Evolutionary conservation across 2,113 vertebrate genomes (phyloP), one percentile per base, ranked within the genome.

Genomic region (Cottus gobio): DNA sequence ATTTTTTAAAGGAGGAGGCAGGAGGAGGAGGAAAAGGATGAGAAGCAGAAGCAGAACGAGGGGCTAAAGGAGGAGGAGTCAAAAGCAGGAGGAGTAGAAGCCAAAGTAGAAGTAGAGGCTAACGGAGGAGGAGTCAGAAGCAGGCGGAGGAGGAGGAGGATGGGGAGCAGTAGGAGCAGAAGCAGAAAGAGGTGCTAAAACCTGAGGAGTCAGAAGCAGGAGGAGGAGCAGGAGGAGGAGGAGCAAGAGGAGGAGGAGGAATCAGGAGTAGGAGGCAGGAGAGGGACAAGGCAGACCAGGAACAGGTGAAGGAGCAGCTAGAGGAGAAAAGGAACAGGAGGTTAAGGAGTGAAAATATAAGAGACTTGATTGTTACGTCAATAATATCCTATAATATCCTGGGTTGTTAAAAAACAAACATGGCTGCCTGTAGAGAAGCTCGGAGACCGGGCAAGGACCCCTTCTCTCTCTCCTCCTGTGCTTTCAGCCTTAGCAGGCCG

Each of bases 121-220:
- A 83, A 48, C n/a, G 13, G 46, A 48, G 46, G 16, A 48, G 44
- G 44, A 46, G 11, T 3, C 6, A 20, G 18, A 12, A 46, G 18
- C 18, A 20, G 46, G 48, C 7, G 22, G 22, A n/a, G 50, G 22
- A 20, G 50, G 50, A 48, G 42, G 65, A 76, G 75, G 84, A 52
- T n/a, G n/a, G n/a, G 50, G 22, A 52, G 22, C n/a, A 54, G n/a
- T 7, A 31, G 54, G 56, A 16, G 2, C 5, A 58, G 26, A 16
- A 60, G 12, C 24, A 54, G n/a, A n/a, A n/a, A n/a, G n/a, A n/a
- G n/a, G n/a, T n/a, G n/a, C n/a, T n/a, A n/a, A n/a, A n/a, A n/a
- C n/a, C n/a, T n/a, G n/a, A n/a, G n/a, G n/a, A n/a, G n/a, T n/a
- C n/a, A n/a, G n/a, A n/a, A n/a, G 52, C 10, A 12, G 34, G 4